These are phyloP conservation scores for Dicroscelio sp. DNA, from an alignment of 2,888 invertebrate species.

Conservation along the genomic window DNA sequence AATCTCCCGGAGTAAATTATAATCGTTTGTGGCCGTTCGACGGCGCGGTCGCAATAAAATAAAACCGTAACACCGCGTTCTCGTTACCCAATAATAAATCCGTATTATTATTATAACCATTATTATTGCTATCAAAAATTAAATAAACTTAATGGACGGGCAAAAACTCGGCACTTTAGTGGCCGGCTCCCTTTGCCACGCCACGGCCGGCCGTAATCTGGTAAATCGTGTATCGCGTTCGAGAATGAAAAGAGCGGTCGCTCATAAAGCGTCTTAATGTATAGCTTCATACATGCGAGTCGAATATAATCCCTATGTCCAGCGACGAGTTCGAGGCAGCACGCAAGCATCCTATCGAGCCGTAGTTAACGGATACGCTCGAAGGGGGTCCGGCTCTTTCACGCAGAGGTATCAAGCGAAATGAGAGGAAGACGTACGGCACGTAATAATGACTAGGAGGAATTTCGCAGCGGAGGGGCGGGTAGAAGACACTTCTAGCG, in stretches of 20 bases:
- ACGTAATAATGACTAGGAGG: constrained; percentile 75
- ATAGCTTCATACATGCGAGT: constrained; percentile 78
- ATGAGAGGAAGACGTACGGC: constrained; percentile 73
- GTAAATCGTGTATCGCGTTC: constrained; percentile 78
- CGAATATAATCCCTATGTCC: constrained; percentile 76
- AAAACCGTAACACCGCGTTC: background rate
- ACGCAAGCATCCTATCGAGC: constrained; percentile 79
- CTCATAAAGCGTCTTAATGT: constrained; percentile 80
- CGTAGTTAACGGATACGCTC: constrained; percentile 78
- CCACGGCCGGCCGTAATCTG: constrained; percentile 72
- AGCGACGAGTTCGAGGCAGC: constrained; percentile 74
- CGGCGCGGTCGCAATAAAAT: constrained; percentile 10
- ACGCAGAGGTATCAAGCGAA: constrained; percentile 75
- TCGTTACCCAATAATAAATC: constrained; percentile 66
- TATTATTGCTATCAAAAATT: constrained; percentile 75
- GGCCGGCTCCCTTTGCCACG: constrained; percentile 73
- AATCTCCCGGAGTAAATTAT: constrained; percentile 63
- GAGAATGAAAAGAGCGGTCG: constrained; percentile 79
- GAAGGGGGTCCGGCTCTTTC: constrained; percentile 80
- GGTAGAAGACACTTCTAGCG: too few species aligned
- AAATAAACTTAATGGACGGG: constrained; percentile 76
- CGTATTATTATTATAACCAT: constrained; percentile 73
- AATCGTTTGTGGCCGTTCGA: constrained; percentile 47
- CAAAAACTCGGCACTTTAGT: constrained; percentile 72
- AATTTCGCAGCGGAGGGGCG: constrained; percentile 68